Evolutionary conservation across 2,888 invertebrate species (phyloP).

Genomic region (Dryomyza anilis): DNA sequence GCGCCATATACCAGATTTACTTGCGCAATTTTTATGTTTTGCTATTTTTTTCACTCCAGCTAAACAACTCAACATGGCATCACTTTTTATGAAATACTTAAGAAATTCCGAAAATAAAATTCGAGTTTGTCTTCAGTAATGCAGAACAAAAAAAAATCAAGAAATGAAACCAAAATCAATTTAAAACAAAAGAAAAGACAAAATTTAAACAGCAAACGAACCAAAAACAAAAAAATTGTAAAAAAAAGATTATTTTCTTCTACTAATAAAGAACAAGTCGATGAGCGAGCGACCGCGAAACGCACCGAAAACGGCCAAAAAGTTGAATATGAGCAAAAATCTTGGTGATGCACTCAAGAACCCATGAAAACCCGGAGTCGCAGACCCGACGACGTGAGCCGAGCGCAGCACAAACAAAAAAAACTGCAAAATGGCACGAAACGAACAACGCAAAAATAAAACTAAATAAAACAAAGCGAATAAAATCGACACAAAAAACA

Average conservation of each 20-base stretch:
- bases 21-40: no score
- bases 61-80: no score
- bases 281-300: slow-evolving; percentile 47
- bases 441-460: slow-evolving; percentile 7
- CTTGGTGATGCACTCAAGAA: slow-evolving; percentile 60
- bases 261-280: slow-evolving; percentile 38
- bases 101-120: no score
- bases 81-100: no score
- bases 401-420: not conserved
- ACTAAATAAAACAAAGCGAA: not conserved
- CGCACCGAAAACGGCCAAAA: slow-evolving; percentile 60
- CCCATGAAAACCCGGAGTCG: slow-evolving; percentile 38
- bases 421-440: not conserved
- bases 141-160: no score
- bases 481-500: slow-evolving; percentile 9
- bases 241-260: slow-evolving; percentile 17
- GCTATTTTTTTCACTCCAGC: no score
- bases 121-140: no score
- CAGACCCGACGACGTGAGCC: not conserved
- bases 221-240: slow-evolving; percentile 7
- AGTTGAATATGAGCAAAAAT: slow-evolving; percentile 61
- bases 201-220: slow-evolving; percentile 32
- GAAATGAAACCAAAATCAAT: not conserved
- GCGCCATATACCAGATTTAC: no score
- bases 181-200: not conserved